Evolutionary conservation across 1,140 invertebrate genomes (phyloP).

Genomic region (Macrobrachium rosenbergii): DNA sequence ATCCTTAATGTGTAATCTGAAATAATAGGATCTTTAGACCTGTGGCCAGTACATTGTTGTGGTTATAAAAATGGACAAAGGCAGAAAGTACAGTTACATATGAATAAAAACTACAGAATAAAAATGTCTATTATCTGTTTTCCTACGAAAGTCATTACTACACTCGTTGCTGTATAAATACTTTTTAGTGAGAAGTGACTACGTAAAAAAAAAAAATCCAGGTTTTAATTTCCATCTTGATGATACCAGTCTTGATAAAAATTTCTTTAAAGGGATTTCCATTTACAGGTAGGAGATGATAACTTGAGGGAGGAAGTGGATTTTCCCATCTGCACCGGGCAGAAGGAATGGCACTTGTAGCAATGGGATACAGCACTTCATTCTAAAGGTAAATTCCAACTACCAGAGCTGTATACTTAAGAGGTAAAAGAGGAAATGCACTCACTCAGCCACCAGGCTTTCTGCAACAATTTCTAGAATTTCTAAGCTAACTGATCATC

Average conservation of each 20-base stretch:
- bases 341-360: conserved; percentile 48
- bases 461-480: neutral
- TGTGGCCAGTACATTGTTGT: too few relatives aligned
- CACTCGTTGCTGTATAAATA: too few relatives aligned
- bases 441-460: conserved; percentile 4
- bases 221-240: too few relatives aligned
- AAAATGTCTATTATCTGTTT: too few relatives aligned
- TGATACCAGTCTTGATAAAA: neutral
- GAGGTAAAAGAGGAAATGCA: conserved; percentile 11
- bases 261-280: neutral
- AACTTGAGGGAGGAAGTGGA: neutral
- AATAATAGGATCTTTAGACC: too few relatives aligned
- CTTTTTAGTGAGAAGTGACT: neutral
- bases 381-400: conserved; percentile 46
- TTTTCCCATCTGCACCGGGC: conserved; percentile 59
- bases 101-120: too few relatives aligned
- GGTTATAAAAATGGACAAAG: too few relatives aligned
- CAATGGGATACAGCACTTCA: conserved; percentile 18
- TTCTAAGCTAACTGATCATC: neutral
- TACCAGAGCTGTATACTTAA: conserved; percentile 58
- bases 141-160: too few relatives aligned
- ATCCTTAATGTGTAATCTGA: too few relatives aligned
- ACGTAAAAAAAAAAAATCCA: neutral
- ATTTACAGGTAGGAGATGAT: conserved; percentile 7
- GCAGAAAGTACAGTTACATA: too few relatives aligned